Conservation (phyloP, 2,888 invertebrate genomes). For the Metalampra italica region DNA sequence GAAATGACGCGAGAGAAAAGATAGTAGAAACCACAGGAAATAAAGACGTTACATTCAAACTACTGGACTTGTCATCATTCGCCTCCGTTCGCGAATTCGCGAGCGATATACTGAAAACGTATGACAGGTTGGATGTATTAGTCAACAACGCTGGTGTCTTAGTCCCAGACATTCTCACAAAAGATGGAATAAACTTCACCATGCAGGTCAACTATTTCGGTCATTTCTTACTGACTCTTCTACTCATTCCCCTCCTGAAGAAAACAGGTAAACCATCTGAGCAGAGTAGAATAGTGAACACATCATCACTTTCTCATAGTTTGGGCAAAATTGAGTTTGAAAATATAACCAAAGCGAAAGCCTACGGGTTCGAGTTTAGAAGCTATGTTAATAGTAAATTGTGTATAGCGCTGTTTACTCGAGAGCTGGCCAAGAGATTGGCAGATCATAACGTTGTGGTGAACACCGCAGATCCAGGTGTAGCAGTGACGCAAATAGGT, state of each 20-base stretch:
- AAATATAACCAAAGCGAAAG: constrained; percentile 23
- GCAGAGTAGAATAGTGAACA: constrained; percentile 47
- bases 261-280: constrained; percentile 17
- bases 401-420: constrained; percentile 80
- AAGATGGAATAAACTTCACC: constrained; percentile 88
- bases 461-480: constrained; percentile 88
- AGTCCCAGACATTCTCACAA: constrained; percentile 76
- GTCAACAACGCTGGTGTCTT: constrained; percentile 91
- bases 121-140: constrained; percentile 84
- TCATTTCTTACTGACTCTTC: constrained; percentile 81
- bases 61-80: constrained; percentile 83
- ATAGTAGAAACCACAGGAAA: constrained; percentile 80
- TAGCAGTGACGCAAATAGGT: constrained; percentile 76
- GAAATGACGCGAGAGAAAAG: constrained; percentile 61
- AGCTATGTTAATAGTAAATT: constrained; percentile 63
- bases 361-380: constrained; percentile 3
- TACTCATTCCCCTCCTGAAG: constrained; percentile 35
- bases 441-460: constrained; percentile 83
- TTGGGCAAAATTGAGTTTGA: constrained; percentile 22
- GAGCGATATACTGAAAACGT: constrained; percentile 81
- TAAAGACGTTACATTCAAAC: constrained; percentile 80
- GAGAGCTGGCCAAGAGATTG: constrained; percentile 83
- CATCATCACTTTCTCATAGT: constrained; percentile 71
- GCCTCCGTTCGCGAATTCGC: constrained; percentile 89
- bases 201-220: constrained; percentile 95